Conservation (phyloP, 2,113 vertebrate genomes). For the Eubucco bourcierii region DNA sequence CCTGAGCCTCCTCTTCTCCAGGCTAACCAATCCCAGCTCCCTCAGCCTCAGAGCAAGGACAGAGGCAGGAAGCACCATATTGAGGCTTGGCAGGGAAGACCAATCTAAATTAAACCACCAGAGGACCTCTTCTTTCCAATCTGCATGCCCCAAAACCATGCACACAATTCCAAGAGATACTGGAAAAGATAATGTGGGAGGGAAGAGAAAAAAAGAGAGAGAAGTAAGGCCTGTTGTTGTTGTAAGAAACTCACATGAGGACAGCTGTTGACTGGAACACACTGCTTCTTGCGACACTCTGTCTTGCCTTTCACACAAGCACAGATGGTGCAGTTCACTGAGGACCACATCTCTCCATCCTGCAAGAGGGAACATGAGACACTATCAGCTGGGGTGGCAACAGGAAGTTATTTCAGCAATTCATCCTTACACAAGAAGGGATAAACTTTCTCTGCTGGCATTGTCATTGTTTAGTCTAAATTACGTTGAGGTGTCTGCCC, state of each 20-base stretch:
- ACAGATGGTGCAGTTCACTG: conserved; percentile 93
- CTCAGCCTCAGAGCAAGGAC: too few species aligned
- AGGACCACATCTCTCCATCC: conserved; percentile 98
- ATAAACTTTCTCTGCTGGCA: conserved; percentile 1
- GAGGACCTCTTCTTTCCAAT: background rate
- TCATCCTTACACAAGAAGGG: conserved; percentile 24
- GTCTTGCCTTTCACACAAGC: conserved; percentile 88
- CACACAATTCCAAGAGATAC: background rate
- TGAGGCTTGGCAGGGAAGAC: background rate
- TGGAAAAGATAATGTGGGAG: background rate
- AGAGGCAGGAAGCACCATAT: background rate
- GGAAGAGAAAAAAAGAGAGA: background rate
- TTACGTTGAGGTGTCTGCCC: conserved; percentile 28
- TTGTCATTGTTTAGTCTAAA: conserved; percentile 45
- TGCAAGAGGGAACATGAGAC: conserved; percentile 67
- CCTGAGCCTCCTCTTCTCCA: too few species aligned
- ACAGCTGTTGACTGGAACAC: conserved; percentile 91
- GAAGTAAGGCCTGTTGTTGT: background rate
- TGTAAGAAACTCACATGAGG: conserved; percentile 83
- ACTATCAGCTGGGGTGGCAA: conserved; percentile 41
- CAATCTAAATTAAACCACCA: background rate
- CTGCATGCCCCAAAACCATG: background rate
- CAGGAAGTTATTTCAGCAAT: conserved; percentile 42
- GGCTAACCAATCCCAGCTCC: too few species aligned
- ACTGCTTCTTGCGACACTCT: conserved; percentile 92